These are phyloP conservation scores for Chloebia gouldiae DNA, from an alignment of 2,113 vertebrate genomes.

Conservation along the genomic window DNA sequence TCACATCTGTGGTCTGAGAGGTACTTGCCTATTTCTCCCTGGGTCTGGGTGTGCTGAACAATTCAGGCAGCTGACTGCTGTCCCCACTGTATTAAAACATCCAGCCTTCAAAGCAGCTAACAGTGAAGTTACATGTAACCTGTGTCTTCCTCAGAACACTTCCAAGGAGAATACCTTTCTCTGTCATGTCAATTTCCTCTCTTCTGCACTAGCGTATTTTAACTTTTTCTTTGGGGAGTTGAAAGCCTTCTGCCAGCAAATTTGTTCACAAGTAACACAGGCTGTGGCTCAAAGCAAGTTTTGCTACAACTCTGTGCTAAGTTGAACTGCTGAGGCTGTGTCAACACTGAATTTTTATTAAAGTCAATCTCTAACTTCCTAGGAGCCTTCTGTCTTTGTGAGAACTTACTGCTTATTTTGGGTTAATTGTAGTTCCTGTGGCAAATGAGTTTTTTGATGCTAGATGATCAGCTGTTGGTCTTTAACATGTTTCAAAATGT, in stretches of 20 bases:
- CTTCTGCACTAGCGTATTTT: not conserved
- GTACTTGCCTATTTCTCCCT: not conserved
- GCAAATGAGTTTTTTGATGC: not conserved
- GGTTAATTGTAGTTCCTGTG: not conserved
- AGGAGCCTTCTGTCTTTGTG: not conserved
- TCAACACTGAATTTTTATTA: not conserved
- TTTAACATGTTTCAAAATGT: not conserved
- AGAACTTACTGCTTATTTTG: not conserved
- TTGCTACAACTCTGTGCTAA: accelerated
- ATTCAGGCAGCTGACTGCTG: not conserved
- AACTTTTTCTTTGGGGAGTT: not conserved
- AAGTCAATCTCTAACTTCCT: not conserved
- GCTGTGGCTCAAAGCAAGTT: not conserved
- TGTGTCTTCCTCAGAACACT: not conserved
- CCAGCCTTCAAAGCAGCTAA: not conserved
- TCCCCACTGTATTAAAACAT: not conserved
- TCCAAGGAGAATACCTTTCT: not conserved
- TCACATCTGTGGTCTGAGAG: not conserved
- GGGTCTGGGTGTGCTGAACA: not conserved
- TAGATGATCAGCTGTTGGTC: not conserved
- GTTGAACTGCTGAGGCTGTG: not conserved
- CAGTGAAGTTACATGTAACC: not conserved
- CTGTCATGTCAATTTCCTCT: not conserved
- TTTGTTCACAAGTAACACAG: not conserved
- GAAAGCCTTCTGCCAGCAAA: not conserved